These are phyloP conservation scores for Oxygymnocypris stewartii DNA, from an alignment of 2,113 vertebrate genomes.

Conservation along the genomic window DNA sequence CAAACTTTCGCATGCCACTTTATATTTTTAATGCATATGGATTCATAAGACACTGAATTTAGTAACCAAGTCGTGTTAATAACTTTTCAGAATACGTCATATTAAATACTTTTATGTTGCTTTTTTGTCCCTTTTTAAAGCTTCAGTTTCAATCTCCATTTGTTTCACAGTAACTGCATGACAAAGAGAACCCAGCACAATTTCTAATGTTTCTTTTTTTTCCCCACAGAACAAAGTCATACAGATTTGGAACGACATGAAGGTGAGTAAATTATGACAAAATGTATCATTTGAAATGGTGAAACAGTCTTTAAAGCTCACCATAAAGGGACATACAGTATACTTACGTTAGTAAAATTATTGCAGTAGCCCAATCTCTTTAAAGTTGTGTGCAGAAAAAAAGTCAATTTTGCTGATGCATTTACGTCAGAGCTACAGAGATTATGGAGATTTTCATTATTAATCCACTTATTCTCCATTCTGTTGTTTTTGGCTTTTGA, in stretches of 20 bases:
- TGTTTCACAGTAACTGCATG: neutral
- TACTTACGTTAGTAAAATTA: neutral
- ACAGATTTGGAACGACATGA: neutral
- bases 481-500: conserved; percentile 9
- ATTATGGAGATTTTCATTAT: conserved; percentile 12
- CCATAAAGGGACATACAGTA: neutral
- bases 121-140: no score
- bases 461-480: conserved; percentile 12
- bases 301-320: neutral
- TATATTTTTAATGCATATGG: no score
- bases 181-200: neutral
- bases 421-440: neutral
- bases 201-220: neutral
- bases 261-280: neutral
- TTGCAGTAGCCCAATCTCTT: neutral
- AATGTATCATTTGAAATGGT: neutral
- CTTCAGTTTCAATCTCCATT: neutral
- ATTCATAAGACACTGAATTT: no score
- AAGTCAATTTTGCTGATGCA: neutral
- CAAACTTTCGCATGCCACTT: no score
- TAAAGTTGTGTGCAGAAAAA: neutral
- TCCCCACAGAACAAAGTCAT: neutral
- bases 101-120: no score
- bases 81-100: no score
- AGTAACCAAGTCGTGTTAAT: no score